phyloP scores from a whole-genome alignment of 2,888 invertebrate genomes.

The Stramonita haemastoma region DNA sequence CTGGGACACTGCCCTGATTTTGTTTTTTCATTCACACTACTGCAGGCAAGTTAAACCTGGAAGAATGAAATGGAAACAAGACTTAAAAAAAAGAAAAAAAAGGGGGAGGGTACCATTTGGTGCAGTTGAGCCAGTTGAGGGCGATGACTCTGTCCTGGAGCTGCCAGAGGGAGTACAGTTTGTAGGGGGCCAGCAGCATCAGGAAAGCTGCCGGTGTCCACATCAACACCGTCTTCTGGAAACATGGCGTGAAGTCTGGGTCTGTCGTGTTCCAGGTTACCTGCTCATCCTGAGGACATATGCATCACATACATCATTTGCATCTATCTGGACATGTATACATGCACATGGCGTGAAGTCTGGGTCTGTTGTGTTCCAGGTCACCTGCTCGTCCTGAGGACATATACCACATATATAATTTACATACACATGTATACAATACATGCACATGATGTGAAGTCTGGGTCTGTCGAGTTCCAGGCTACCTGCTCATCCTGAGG shows the following conservation, averaged over 20 bases:
- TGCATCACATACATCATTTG: neutral
- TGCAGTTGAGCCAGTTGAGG: slow-evolving; percentile 67
- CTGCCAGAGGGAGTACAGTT: slow-evolving; percentile 58
- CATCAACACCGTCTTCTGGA: slow-evolving; percentile 91
- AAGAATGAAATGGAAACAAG: too few relatives aligned
- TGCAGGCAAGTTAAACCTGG: too few relatives aligned
- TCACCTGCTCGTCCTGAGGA: slow-evolving; percentile 85
- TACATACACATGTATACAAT: too few relatives aligned
- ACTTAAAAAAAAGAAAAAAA: too few relatives aligned
- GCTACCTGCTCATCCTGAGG: slow-evolving; percentile 86
- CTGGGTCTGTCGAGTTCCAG: slow-evolving; percentile 86
- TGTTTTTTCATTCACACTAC: too few relatives aligned
- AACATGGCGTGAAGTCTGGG: slow-evolving; percentile 93
- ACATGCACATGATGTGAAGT: slow-evolving; percentile 86
- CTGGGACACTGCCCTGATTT: too few relatives aligned
- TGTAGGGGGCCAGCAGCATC: slow-evolving; percentile 86
- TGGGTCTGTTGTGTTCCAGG: slow-evolving; percentile 87
- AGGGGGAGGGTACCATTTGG: slow-evolving; percentile 63
- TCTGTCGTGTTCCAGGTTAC: slow-evolving; percentile 85
- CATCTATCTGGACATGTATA: too few relatives aligned
- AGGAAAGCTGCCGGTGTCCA: slow-evolving; percentile 93
- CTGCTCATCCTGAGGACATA: slow-evolving; percentile 83
- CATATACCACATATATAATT: too few relatives aligned
- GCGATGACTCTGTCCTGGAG: slow-evolving; percentile 55
- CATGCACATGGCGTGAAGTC: slow-evolving; percentile 84